Percentiles rank a stretch among this genome's conserved stretches.
Evolutionary conservation across 2,797 vertebrate species (phyloP).

Genomic region (Monodelphis domestica): DNA sequence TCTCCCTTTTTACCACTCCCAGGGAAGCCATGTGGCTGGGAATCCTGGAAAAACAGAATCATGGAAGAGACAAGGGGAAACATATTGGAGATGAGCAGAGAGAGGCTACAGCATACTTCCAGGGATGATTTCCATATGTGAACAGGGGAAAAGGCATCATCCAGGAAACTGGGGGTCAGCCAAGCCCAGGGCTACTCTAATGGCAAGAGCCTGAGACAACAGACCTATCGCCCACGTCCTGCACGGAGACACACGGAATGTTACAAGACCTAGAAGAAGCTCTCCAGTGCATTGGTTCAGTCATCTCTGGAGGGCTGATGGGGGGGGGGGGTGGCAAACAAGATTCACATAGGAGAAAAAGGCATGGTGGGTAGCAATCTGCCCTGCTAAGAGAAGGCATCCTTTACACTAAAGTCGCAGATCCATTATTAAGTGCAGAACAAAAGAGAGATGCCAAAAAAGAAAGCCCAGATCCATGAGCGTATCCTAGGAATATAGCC

Average conservation of each 20-base stretch:
- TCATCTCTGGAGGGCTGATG: neutral
- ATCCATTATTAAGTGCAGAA: neutral
- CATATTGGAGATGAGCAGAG: neutral
- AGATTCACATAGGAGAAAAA: neutral
- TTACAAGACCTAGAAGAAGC: neutral
- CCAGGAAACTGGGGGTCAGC: neutral
- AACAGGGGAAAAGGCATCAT: neutral
- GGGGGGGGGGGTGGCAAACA: too few species aligned
- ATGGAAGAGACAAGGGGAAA: neutral
- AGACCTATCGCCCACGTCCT: neutral
- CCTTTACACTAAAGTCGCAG: neutral
- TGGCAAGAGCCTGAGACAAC: neutral
- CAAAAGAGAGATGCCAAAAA: neutral
- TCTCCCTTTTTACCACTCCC: too few species aligned
- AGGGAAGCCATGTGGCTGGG: neutral
- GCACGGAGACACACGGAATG: neutral
- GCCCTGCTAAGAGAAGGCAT: neutral
- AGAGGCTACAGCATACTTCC: neutral
- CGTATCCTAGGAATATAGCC: neutral
- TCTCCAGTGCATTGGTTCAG: neutral
- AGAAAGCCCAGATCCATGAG: neutral
- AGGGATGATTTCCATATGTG: neutral
- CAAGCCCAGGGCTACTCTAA: too few species aligned
- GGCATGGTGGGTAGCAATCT: neutral
- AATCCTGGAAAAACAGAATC: neutral